These are phyloP conservation scores for Cryptomyrus ogoouensis DNA, from an alignment of 2,113 vertebrate species.

Conservation along the genomic window DNA sequence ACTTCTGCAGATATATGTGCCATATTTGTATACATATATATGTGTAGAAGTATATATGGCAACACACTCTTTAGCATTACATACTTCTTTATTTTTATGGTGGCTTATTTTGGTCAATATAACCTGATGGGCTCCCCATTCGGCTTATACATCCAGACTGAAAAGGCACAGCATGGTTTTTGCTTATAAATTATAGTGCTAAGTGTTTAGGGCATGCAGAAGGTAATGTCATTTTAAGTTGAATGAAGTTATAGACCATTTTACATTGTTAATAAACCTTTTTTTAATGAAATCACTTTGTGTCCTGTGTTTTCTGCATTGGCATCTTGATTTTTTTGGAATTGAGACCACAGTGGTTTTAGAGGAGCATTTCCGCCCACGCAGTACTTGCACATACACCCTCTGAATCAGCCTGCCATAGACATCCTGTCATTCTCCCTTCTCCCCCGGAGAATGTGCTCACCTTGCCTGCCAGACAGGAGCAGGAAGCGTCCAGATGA, in stretches of 20 bases:
- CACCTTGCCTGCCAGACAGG: background rate
- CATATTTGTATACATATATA: constrained; percentile 7
- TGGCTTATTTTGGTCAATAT: constrained; percentile 34
- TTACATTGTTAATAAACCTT: constrained; percentile 91
- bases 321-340: background rate
- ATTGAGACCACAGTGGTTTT: background rate
- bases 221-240: constrained; percentile 64
- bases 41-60: constrained; percentile 29
- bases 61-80: constrained; percentile 43
- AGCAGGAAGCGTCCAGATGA: background rate
- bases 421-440: background rate
- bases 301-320: constrained; percentile 18
- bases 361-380: background rate
- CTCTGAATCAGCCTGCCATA: background rate
- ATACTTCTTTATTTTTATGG: constrained; percentile 51
- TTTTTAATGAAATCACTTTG: constrained; percentile 65
- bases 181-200: constrained; percentile 66
- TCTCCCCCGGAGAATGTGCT: background rate
- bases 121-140: constrained; percentile 32
- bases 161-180: constrained; percentile 64
- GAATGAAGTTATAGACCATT: constrained; percentile 64
- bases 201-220: constrained; percentile 73
- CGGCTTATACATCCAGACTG: constrained; percentile 32
- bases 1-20: constrained; percentile 2
- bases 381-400: background rate